A percentile compares a stretch with the other conserved stretches of the same genome.
phyloP scores from a whole-genome alignment of 2,888 invertebrate genomes.

The Meganola albula region DNA sequence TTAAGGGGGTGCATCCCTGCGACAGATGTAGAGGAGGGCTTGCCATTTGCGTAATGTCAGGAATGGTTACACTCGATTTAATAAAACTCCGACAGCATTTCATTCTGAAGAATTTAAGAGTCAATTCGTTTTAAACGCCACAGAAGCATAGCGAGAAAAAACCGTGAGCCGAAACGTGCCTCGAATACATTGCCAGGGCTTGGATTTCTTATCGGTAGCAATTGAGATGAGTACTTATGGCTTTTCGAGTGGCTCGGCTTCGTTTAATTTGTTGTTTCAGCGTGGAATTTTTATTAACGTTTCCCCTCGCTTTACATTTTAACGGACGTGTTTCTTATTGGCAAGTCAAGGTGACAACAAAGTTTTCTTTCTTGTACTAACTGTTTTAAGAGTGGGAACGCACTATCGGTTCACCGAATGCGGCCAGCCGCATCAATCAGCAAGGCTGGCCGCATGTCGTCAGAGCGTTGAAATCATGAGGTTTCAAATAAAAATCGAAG shows the following conservation, averaged over 20 bases:
- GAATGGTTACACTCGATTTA: constrained; percentile 78
- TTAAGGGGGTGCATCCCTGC: constrained; percentile 77
- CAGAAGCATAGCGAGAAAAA: constrained; percentile 71
- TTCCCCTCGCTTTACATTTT: constrained; percentile 71
- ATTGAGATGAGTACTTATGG: constrained; percentile 79
- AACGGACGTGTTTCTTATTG: constrained; percentile 53
- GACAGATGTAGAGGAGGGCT: constrained; percentile 77
- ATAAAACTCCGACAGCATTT: constrained; percentile 76
- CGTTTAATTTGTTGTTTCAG: constrained; percentile 78
- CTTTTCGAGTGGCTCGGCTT: constrained; percentile 77
- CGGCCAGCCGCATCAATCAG: no score
- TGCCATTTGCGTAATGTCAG: constrained; percentile 76
- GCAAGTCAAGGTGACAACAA: constrained; percentile 50
- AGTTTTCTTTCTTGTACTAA: constrained; percentile 46
- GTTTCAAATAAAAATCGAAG: no score
- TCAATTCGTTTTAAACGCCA: constrained; percentile 76
- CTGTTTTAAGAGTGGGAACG: no score
- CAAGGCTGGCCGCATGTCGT: no score
- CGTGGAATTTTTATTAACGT: constrained; percentile 76
- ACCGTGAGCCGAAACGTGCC: constrained; percentile 75
- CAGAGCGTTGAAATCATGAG: no score
- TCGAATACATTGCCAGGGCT: constrained; percentile 73
- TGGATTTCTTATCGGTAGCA: constrained; percentile 78
- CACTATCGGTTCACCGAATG: no score
- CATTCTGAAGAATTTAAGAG: constrained; percentile 76